phyloP scores from a whole-genome alignment of 2,797 vertebrate species.

The Vireo griseus region DNA sequence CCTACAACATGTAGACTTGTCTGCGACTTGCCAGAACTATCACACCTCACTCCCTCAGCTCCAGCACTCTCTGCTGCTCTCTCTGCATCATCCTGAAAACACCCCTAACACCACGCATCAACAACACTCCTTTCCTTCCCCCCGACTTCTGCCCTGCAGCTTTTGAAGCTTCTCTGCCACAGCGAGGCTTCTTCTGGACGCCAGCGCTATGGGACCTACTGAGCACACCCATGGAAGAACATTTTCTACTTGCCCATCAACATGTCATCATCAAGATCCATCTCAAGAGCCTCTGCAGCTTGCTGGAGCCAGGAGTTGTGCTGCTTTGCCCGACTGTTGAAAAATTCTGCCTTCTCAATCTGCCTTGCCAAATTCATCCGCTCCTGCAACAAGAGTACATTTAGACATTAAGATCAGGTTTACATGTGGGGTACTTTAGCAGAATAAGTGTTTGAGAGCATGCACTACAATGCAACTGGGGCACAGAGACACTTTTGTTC shows the following conservation, averaged over 20 bases:
- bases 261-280: slow-evolving; percentile 89
- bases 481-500: background rate
- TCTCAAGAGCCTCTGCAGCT: slow-evolving; percentile 89
- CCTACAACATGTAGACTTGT: background rate
- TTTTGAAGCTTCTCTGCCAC: background rate
- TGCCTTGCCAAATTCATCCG: slow-evolving; percentile 85
- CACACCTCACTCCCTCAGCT: background rate
- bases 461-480: background rate
- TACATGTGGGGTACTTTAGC: background rate
- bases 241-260: slow-evolving; percentile 79
- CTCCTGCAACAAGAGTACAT: slow-evolving; percentile 75
- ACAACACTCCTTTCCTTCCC: background rate
- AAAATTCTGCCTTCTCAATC: slow-evolving; percentile 93
- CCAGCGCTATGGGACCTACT: background rate
- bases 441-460: background rate
- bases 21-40: background rate
- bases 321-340: slow-evolving; percentile 86
- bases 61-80: background rate
- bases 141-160: background rate
- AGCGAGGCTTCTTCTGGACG: background rate
- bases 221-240: background rate
- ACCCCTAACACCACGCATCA: rapidly evolving
- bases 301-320: slow-evolving; percentile 94
- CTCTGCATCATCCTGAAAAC: background rate
- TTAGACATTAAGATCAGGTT: background rate